A percentile compares a stretch with the other conserved stretches of the same genome.
phyloP scores from a whole-genome alignment of 2,113 vertebrate genomes.

The Prinia subflava region DNA sequence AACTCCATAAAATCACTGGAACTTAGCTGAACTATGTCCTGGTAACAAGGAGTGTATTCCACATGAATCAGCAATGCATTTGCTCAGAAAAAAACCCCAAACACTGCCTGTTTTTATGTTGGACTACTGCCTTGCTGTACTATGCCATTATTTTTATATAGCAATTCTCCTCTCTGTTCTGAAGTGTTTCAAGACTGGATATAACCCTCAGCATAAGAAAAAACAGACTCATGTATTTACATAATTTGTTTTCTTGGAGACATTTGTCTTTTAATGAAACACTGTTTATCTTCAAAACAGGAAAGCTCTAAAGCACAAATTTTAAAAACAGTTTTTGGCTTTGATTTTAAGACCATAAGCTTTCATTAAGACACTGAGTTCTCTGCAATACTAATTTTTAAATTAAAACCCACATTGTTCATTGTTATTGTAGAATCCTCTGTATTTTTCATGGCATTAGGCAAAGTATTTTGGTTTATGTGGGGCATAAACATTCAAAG shows the following conservation, averaged over 20 bases:
- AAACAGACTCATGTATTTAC: neutral
- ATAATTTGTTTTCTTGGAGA: neutral
- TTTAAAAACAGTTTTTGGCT: neutral
- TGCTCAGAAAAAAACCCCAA: neutral
- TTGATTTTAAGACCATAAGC: neutral
- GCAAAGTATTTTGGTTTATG: neutral
- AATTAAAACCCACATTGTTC: neutral
- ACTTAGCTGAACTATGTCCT: neutral
- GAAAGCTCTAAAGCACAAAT: neutral
- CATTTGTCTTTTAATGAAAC: neutral
- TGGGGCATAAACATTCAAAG: neutral
- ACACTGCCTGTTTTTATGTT: neutral
- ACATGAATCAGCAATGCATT: neutral
- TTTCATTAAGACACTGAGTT: neutral
- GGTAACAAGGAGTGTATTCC: neutral
- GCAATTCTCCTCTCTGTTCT: neutral
- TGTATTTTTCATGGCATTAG: neutral
- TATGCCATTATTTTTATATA: neutral
- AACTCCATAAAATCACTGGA: neutral
- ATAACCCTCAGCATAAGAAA: neutral
- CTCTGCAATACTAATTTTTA: neutral
- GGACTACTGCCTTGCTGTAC: neutral
- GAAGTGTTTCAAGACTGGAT: neutral
- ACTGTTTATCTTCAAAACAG: neutral
- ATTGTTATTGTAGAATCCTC: neutral